Evolutionary conservation across 2,797 vertebrate species (phyloP), one percentile per base, ranked within the genome.

Genomic region (Mus spretus): DNA sequence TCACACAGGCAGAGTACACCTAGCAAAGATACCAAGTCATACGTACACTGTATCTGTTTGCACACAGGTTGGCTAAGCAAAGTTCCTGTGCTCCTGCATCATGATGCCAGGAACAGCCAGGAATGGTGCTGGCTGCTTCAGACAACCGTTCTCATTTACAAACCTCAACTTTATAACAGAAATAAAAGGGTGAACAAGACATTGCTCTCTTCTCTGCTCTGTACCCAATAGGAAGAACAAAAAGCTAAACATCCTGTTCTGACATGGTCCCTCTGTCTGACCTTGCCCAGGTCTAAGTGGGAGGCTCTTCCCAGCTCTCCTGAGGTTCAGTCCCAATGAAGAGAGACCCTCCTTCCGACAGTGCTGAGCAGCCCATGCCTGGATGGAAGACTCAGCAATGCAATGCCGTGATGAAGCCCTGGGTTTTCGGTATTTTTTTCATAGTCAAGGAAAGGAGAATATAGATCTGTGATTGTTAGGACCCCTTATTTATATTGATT

Each of bases 361-460:
- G 13, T 47, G 19, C 47, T 17, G 31, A 86, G 22, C 3, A 57
- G 19, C 84, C 59, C 10, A 12, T 1, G 14, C 19, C 87, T 13
- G 15, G 53, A 57, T 19, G 97, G 80, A 3, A 44, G 0, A 78
- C 79, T 72, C 63, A 65, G 70, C 59, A 91, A 17, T 28, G 37
- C 0, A 47, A n/a, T 14, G 53, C n/a, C 74, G 82, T 67, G 22
- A 57, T 93, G 83, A 53, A 89, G 63, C 14, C 26, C 59, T 72
- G 34, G 34, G 37, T 59, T 81, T 93, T 88, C n/a, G 4, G 70
- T 53, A 65, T 0, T 67, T 1, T 93, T 88, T 93, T 86, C 50
- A 65, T 78, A 90, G 81, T 15, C 91, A 98, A 95, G 55, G 2
- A 81, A 80, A 81, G 86, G 96, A 95, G 40, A 50, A 92, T 93